Base-by-base conservation (phyloP, 2,797 vertebrate species). In the Silurus lanzhouensis region DNA sequence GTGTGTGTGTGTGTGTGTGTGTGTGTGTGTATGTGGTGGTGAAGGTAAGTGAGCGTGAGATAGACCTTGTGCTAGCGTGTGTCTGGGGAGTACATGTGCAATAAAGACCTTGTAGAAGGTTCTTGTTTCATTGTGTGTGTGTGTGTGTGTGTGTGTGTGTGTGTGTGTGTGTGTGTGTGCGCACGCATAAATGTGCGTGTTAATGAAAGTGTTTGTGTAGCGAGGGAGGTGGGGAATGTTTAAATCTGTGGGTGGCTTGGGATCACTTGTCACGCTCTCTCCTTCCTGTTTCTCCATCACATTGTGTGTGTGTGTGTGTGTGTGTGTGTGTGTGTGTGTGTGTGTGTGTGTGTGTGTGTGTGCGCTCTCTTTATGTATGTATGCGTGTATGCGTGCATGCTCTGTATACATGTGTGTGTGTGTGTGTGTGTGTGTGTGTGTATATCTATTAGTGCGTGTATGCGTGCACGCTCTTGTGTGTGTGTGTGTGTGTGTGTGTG, bases 261-360 rank as follows among this genome's bases (percentile, higher is more conserved):
- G 91, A 93, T 90, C 90, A 25, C 78, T 91, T 92, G 93, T 92
- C 92, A 89, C 91, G 91, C 91, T 92, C 85, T 89, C 90, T 91
- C 83, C 89, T 89, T 86, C 83, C 88, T 90, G 87, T 86, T 87
- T 85, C 79, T 85, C 85, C 87, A 85, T 89, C 87, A 82, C 61
- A 20, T 63, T 61, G 85, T 52, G 68, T 83, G 1, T 60, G 9
- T 76, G 14, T 58, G 25, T 84, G 85, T 84, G 83, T 90, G 88
- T 91, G 90, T 88, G 84, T 91, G 88, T 48, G n/a, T 58, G 63
- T 64, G n/a, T n/a, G n/a, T n/a, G n/a, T 61, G 85, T 52, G 68
- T 83, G 1, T 60, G 9, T 76, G 14, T 58, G 25, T 84, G 85
- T 84, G 66, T 60, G 67, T 79, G 72, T 63, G 64, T 81, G 84